These are phyloP conservation scores for Euplagia quadripunctaria DNA, from an alignment of 2,888 invertebrate genomes.

Conservation along the genomic window DNA sequence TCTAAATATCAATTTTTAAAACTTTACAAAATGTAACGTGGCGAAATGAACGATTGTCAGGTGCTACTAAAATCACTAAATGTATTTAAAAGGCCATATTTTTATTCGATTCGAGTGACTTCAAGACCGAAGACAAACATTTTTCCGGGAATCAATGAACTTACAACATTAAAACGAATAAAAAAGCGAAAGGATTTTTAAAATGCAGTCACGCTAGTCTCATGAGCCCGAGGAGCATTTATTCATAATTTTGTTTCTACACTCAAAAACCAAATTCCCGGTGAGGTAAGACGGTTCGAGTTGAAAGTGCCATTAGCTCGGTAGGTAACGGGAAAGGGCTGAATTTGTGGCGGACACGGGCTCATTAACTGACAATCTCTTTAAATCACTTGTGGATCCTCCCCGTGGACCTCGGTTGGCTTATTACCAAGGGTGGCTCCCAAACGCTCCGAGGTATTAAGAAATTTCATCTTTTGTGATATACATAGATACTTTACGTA, in stretches of 20 bases:
- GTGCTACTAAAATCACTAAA: slow-evolving; percentile 33
- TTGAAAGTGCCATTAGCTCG: slow-evolving; percentile 63
- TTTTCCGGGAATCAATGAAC: not conserved
- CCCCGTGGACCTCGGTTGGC: slow-evolving; percentile 68
- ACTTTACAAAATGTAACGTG: slow-evolving; percentile 35
- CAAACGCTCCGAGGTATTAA: slow-evolving; percentile 70
- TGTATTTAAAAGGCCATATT: slow-evolving; percentile 30
- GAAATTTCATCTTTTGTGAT: slow-evolving; percentile 69
- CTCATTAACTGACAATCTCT: slow-evolving; percentile 84
- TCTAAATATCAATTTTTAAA: slow-evolving; percentile 41
- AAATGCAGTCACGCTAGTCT: not conserved
- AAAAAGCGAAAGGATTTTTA: slow-evolving; percentile 12
- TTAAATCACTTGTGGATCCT: slow-evolving; percentile 84
- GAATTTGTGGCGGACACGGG: slow-evolving; percentile 76
- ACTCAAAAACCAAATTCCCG: slow-evolving; percentile 26
- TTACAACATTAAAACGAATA: slow-evolving; percentile 27
- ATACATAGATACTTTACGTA: slow-evolving; percentile 30
- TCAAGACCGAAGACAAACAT: slow-evolving; percentile 5
- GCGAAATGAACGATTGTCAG: slow-evolving; percentile 41
- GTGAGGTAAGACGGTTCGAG: slow-evolving; percentile 45
- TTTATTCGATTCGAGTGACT: slow-evolving; percentile 7
- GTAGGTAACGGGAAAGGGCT: slow-evolving; percentile 74
- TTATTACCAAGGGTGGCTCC: slow-evolving; percentile 78
- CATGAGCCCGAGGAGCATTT: not conserved
- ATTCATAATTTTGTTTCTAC: slow-evolving; percentile 47